Conservation (phyloP, 2,888 invertebrate species). For the Synergus umbraculus region DNA sequence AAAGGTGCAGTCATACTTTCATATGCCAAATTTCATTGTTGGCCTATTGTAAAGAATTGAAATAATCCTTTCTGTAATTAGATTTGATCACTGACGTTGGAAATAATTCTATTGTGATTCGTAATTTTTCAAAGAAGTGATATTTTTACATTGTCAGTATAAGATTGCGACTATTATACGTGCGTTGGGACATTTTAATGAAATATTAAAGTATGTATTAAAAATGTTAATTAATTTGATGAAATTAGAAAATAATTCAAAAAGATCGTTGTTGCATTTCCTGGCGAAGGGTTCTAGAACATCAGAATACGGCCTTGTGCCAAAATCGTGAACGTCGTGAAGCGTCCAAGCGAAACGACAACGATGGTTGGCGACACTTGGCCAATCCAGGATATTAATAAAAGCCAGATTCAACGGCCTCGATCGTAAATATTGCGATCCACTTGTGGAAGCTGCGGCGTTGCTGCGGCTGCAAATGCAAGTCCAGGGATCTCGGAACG, state of each 20-base stretch:
- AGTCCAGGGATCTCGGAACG: not conserved
- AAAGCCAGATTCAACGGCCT: conserved; percentile 37
- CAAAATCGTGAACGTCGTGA: conserved; percentile 29
- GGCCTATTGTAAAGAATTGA: not conserved
- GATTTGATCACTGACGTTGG: not conserved
- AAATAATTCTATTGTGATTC: no score
- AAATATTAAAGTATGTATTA: not conserved
- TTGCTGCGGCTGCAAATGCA: not conserved
- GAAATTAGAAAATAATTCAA: not conserved
- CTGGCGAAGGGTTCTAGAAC: conserved; percentile 5
- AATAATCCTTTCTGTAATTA: not conserved
- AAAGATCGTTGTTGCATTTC: conserved; percentile 7
- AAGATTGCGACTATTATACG: not conserved
- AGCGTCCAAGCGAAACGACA: conserved; percentile 22
- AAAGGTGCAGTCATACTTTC: not conserved
- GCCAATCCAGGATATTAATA: conserved; percentile 22
- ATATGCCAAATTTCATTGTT: not conserved
- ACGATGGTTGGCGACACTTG: conserved; percentile 25
- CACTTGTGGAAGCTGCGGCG: conserved; percentile 18
- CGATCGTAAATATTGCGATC: conserved; percentile 33
- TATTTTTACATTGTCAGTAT: no score
- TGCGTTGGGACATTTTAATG: not conserved
- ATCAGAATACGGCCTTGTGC: conserved; percentile 1
- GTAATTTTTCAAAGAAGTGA: no score
- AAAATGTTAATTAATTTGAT: not conserved